phyloP scores from a whole-genome alignment of 1,140 invertebrate species.

The Euura lappo region DNA sequence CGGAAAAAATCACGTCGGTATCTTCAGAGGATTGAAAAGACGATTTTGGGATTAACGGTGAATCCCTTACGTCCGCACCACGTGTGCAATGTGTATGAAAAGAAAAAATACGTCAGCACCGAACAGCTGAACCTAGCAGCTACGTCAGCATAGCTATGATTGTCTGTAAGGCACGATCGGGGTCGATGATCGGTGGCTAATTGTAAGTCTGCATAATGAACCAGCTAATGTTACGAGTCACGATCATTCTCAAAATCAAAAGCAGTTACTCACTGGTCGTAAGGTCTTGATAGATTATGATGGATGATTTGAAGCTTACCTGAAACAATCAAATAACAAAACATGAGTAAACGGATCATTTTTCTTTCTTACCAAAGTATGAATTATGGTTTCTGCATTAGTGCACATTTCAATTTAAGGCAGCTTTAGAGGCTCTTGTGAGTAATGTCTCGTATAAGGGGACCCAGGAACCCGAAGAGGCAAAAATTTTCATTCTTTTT shows the following conservation, averaged over 20 bases:
- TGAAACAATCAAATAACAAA: neutral
- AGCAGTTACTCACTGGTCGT: neutral
- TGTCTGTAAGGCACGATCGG: neutral
- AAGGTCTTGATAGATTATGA: neutral
- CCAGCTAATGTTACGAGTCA: too few relatives aligned
- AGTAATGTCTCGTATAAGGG: too few relatives aligned
- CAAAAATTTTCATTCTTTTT: too few relatives aligned
- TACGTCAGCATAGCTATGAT: neutral
- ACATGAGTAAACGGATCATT: neutral
- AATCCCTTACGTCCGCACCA: conserved; percentile 16
- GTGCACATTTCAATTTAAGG: too few relatives aligned
- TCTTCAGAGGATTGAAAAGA: too few relatives aligned
- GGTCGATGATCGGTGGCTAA: neutral
- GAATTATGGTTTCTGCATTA: too few relatives aligned
- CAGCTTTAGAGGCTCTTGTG: too few relatives aligned
- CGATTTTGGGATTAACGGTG: neutral
- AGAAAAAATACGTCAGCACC: conserved; percentile 12
- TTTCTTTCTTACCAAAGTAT: too few relatives aligned
- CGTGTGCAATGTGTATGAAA: too few relatives aligned
- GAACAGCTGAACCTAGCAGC: neutral
- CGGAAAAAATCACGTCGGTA: conserved; percentile 24
- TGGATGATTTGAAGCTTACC: neutral
- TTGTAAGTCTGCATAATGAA: neutral
- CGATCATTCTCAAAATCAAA: too few relatives aligned
- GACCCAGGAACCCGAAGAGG: too few relatives aligned